Evolutionary conservation across 2,888 invertebrate genomes (phyloP), one percentile per base, ranked within the genome.

Genomic region (Norana najaformis): DNA sequence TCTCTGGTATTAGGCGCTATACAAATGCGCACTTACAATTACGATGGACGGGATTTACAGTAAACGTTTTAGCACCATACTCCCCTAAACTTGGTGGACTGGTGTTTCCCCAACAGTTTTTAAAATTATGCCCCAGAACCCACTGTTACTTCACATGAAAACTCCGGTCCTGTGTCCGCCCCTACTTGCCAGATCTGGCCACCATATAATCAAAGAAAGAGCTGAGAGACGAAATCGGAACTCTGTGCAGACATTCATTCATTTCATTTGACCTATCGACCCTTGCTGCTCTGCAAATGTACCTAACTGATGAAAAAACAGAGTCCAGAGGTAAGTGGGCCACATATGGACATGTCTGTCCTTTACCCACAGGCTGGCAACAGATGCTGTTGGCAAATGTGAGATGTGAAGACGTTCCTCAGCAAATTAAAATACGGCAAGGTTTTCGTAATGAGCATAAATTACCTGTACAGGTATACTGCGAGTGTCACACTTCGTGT

Each of bases 281-380:
- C 69, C 69, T n/a, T n/a, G 30, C 30, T n/a, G 30, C n/a, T 69
- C n/a, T 69, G 69, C 13, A 69, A 8, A 69, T n/a, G 30, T 69
- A 69, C 69, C 69, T n/a, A 69, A 69, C 30, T 69, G 69, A n/a
- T 69, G n/a, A n/a, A 69, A 69, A 30, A 30, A 69, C 69, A 69
- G 69, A n/a, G n/a, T n/a, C 69, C n/a, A n/a, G 69, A 69, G 69
- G 69, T 69, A 30, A 69, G 69, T 69, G 69, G 69, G 69, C 69
- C 69, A 69, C 69, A 69, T 69, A 69, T 69, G 69, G 69, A 69
- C n/a, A 20, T 23, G 69, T 69, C 69, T 69, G 69, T 69, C 69
- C 69, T n/a, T n/a, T n/a, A 69, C 69, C 69, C 30, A 69, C 69
- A 69, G 69, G n/a, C 69, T 69, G 69, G 69, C 69, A 69, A 69